Percentiles rank a stretch among this genome's conserved stretches.
phyloP scores from a whole-genome alignment of 1,140 invertebrate genomes.

The Neodiprion virginianus region DNA sequence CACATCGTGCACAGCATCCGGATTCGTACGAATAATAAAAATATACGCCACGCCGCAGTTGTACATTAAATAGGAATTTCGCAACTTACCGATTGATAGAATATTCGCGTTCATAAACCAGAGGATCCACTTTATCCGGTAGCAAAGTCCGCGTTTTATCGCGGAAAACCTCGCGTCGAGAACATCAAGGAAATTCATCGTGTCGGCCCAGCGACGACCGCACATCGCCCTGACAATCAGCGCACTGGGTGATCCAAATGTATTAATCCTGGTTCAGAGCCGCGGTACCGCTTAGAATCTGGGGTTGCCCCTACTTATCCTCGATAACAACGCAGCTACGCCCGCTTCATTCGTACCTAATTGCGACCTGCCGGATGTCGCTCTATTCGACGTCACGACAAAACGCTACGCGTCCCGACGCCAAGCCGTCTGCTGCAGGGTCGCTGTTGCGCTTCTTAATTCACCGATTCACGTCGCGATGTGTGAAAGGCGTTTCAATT shows the following conservation, averaged over 20 bases:
- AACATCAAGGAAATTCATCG: background rate
- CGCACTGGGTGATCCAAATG: conserved; percentile 47
- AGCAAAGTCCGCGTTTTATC: conserved; percentile 21
- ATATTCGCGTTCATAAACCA: conserved; percentile 39
- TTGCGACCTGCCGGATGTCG: conserved; percentile 11
- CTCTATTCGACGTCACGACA: conserved; percentile 2
- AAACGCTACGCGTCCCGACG: background rate
- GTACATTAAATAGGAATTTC: no score
- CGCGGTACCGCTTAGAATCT: background rate
- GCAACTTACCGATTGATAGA: conserved; percentile 42
- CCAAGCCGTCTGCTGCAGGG: conserved; percentile 5
- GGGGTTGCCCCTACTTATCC: conserved; percentile 10
- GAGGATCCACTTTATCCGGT: conserved; percentile 39
- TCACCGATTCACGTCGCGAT: background rate
- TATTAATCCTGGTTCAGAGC: conserved; percentile 16
- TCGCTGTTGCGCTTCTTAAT: no score
- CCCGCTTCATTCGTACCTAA: conserved; percentile 15
- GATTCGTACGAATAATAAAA: no score
- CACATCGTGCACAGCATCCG: no score
- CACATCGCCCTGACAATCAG: conserved; percentile 31
- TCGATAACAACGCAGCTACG: conserved; percentile 5
- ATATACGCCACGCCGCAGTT: no score
- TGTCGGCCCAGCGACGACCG: background rate
- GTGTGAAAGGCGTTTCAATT: background rate
- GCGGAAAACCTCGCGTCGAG: background rate